Evolutionary conservation across 2,113 vertebrate species (phyloP), one percentile per base, ranked within the genome.

Genomic region (Felis chaus): DNA sequence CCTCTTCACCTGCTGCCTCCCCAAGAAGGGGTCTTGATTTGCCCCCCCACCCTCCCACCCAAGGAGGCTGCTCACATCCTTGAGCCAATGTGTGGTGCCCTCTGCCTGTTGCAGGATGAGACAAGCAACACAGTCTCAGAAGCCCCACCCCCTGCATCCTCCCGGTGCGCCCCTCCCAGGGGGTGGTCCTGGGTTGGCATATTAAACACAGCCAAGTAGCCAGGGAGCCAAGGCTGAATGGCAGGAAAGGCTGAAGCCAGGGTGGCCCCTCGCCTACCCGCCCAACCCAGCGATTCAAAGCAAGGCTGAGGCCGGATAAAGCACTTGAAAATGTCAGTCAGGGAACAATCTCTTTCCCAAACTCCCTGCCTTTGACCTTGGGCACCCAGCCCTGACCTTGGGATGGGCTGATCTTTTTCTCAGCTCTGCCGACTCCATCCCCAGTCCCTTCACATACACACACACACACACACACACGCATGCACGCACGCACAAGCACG

Each of bases 181-280:
- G 11, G 11, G 48, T 23, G 5, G 65, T 50, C 53, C 69, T 50
- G 33, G 33, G 8, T 31, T 61, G 71, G 81, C 69, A 81, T n/a
- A 36, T 36, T 89, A 76, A 80, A 66, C 1, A 5, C 45, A 96
- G 50, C 80, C 79, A 71, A 81, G 69, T 27, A 66, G 31, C 33
- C 66, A 1, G 69, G 73, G 39, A 71, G 65, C 31, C 39, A 3
- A 50, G 39, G 15, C 29, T 95, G 94, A 98, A 98, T 94, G 91
- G 45, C 98, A 97, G 94, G 97, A 98, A 98, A 95, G 93, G 94
- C 71, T 7, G 31, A 90, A 95, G 94, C 73, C 82, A 74, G n/a
- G n/a, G 74, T 16, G 48, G 81, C 55, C 91, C 91, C n/a, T 6
- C 0, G 7, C 88, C 83, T 63, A 39, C 86, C 68, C 27, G 7